Percentiles rank a stretch among this genome's conserved stretches.
Conservation (phyloP, 2,113 vertebrate genomes). For the Salvelinus fontinalis region DNA sequence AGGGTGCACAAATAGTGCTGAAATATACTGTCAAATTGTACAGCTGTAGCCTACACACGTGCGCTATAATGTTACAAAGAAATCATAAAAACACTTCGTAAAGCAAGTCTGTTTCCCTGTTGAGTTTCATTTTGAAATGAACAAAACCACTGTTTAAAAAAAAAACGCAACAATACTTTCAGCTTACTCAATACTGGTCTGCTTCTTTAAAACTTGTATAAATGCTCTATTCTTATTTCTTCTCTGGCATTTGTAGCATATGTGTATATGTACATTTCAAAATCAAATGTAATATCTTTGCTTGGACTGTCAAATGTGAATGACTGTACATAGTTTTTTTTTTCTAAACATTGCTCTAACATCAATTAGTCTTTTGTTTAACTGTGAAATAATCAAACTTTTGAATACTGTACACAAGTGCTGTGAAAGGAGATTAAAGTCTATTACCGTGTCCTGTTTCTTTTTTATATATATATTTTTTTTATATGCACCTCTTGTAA, state of each 20-base stretch:
- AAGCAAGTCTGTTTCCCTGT: neutral
- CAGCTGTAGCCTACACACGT: neutral
- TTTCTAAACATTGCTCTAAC: constrained; percentile 58
- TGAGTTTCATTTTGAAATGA: constrained; percentile 14
- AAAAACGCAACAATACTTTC: neutral
- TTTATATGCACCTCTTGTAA: neutral
- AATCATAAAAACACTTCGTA: neutral
- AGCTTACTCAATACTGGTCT: constrained; percentile 27
- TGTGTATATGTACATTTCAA: constrained; percentile 69
- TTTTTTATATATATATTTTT: neutral
- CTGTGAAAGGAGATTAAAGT: constrained; percentile 66
- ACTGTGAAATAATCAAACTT: constrained; percentile 47
- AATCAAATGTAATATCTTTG: constrained; percentile 57
- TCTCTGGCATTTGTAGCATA: constrained; percentile 58
- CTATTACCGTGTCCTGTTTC: constrained; percentile 46
- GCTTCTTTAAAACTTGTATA: constrained; percentile 79
- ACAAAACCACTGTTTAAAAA: neutral
- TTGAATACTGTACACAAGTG: constrained; percentile 65
- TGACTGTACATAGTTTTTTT: constrained; percentile 64
- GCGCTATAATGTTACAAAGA: neutral
- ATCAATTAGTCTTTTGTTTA: constrained; percentile 46
- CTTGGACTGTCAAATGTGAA: constrained; percentile 58
- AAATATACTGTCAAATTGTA: neutral
- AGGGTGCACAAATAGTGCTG: neutral
- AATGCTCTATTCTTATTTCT: constrained; percentile 45